phyloP scores from a whole-genome alignment of 2,888 invertebrate genomes.

The Parapristionchus giblindavisi region DNA sequence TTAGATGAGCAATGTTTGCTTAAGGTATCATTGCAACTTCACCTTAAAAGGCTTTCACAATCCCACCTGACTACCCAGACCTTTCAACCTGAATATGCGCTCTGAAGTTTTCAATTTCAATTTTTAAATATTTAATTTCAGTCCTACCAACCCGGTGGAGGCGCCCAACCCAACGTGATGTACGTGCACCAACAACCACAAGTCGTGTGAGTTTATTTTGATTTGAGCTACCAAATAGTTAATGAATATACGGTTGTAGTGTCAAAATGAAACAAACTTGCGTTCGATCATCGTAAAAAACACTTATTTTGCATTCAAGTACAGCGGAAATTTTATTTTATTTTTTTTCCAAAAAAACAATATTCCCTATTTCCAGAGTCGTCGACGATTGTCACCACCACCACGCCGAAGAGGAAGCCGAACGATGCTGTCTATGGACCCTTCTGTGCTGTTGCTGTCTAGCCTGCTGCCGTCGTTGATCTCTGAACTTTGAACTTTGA shows the following conservation, averaged over 20 bases:
- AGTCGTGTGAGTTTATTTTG: constrained; percentile 11
- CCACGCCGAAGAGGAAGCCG: constrained; percentile 9
- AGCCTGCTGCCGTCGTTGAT: too few relatives aligned
- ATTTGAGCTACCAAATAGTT: too few relatives aligned
- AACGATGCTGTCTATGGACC: constrained; percentile 28
- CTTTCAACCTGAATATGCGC: too few relatives aligned
- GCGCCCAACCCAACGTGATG: constrained; percentile 31
- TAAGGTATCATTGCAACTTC: background rate
- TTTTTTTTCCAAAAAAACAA: background rate
- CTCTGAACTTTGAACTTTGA: too few relatives aligned
- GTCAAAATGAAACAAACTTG: too few relatives aligned
- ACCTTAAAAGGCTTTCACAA: background rate
- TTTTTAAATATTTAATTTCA: too few relatives aligned
- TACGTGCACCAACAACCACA: constrained; percentile 29
- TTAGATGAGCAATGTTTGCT: constrained; percentile 9
- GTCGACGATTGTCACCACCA: constrained; percentile 26
- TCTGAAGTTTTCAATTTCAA: background rate
- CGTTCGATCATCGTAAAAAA: too few relatives aligned
- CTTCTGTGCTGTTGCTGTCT: constrained; percentile 27
- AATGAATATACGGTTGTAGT: constrained; percentile 1
- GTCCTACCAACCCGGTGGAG: constrained; percentile 20
- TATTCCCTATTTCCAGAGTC: background rate
- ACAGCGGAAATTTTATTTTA: background rate
- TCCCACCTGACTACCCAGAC: background rate
- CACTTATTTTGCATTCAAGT: background rate